Percentiles rank a stretch among this genome's conserved stretches.
These are phyloP conservation scores for Scytalopus superciliaris DNA, from an alignment of 2,113 vertebrate genomes.

Conservation along the genomic window DNA sequence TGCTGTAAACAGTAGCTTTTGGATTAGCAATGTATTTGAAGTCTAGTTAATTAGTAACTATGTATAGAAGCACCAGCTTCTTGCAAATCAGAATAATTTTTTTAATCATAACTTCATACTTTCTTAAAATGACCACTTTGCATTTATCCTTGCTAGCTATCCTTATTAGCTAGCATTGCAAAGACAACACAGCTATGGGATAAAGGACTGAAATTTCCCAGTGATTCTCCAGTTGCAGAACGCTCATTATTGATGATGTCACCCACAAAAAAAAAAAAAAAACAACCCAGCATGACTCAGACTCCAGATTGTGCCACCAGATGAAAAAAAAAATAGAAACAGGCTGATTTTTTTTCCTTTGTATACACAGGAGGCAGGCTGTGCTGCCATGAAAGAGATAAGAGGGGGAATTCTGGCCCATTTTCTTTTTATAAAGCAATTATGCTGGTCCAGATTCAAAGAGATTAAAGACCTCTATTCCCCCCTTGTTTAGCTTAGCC, in stretches of 20 bases:
- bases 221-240: not conserved
- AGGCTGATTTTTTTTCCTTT: conserved; percentile 6
- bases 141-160: not conserved
- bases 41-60: not conserved
- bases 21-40: not conserved
- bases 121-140: not conserved
- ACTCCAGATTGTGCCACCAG: not conserved
- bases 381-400: not conserved
- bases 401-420: conserved; percentile 1
- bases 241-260: not conserved
- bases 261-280: not conserved
- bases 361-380: not conserved
- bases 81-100: not conserved
- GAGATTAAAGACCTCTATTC: not conserved
- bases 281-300: not conserved
- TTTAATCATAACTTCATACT: not conserved
- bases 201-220: not conserved
- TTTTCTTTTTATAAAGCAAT: conserved; percentile 24
- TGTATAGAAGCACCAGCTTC: not conserved
- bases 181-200: not conserved
- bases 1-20: not conserved
- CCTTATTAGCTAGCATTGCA: not conserved
- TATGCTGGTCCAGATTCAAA: conserved; percentile 24
- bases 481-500: not conserved
- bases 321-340: not conserved